phyloP scores from a whole-genome alignment of 2,797 vertebrate genomes.

The Nannoperca australis region DNA sequence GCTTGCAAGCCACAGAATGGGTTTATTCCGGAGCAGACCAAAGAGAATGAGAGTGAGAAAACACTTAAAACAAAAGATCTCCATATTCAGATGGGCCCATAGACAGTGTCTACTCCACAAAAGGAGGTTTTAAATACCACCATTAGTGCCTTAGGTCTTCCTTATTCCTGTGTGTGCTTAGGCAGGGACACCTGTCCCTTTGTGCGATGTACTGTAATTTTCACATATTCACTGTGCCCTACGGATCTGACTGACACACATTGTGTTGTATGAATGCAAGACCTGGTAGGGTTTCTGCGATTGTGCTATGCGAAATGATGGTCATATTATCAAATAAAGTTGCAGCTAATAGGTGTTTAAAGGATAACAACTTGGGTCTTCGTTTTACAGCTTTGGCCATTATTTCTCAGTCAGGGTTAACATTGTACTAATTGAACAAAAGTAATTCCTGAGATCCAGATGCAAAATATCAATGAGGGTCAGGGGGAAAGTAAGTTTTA shows the following conservation, averaged over 20 bases:
- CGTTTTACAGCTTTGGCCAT: slow-evolving; percentile 18
- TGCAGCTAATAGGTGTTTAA: background rate
- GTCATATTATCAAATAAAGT: background rate
- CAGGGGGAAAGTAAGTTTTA: background rate
- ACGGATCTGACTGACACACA: slow-evolving; percentile 51
- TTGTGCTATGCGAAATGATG: slow-evolving; percentile 28
- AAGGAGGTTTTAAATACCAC: slow-evolving; percentile 54
- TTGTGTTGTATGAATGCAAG: slow-evolving; percentile 29
- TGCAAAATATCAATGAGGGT: background rate
- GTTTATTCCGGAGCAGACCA: slow-evolving; percentile 86
- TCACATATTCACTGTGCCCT: slow-evolving; percentile 74
- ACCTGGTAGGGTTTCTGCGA: slow-evolving; percentile 22
- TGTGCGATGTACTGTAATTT: slow-evolving; percentile 48
- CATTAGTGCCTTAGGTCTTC: slow-evolving; percentile 80
- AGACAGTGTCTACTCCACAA: slow-evolving; percentile 37
- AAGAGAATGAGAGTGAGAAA: slow-evolving; percentile 87
- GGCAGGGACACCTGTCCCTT: slow-evolving; percentile 41
- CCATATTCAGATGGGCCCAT: slow-evolving; percentile 68
- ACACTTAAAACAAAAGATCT: slow-evolving; percentile 85
- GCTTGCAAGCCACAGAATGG: slow-evolving; percentile 87
- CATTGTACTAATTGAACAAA: slow-evolving; percentile 12
- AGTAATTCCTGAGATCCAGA: background rate
- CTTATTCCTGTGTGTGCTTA: slow-evolving; percentile 43
- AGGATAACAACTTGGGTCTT: background rate
- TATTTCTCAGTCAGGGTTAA: slow-evolving; percentile 6